Base-by-base conservation (phyloP, 2,888 invertebrate genomes). In the Craniophora ligustri region DNA sequence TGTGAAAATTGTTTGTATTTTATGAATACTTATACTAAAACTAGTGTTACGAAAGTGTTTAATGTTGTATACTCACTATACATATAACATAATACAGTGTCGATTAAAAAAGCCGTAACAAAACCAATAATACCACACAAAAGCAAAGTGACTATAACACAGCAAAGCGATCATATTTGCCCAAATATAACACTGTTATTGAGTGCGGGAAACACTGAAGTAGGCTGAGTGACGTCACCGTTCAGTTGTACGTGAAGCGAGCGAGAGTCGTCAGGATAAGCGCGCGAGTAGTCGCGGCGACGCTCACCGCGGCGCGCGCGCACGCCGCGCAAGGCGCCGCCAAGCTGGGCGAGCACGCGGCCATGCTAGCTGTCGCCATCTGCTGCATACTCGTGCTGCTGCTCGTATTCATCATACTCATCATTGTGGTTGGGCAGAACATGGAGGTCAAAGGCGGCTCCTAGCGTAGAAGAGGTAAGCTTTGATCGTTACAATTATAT, bases 331-430 rank as follows among this genome's bases (percentile, higher is more conserved):
- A 77, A 66, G 79, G 87, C 84, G 84, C 85, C 81, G 81, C 82
- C 89, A 92, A 91, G 85, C 92, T 93, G 93, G 92, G 93, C 85
- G 94, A 93, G 79, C 94, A 94, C 92, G 92, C 93, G 72, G 93
- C 94, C 70, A 97, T 97, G 97, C 96, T 97, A 84, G 97, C 96
- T 65, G 97, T 97, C 78, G 97, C 97, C 78, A 96, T 97, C 76
- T 97, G 97, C 92, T 97, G 97, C 89, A 96, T 97, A 81, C 94
- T 97, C 80, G 96, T 97, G 86, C 94, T 97, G 71, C 93, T 97
- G 84, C 95, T 96, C 72, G 97, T 97, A 72, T 97, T 97, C 93
- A 97, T 97, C 78, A 95, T 97, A 70, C 95, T 97, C 81, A 97
- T 97, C 88, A 96, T 97, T 76, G 96, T 97, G 68, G 96, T 97